Evolutionary conservation across 2,888 invertebrate species (phyloP).

Genomic region (Stenurella melanura): DNA sequence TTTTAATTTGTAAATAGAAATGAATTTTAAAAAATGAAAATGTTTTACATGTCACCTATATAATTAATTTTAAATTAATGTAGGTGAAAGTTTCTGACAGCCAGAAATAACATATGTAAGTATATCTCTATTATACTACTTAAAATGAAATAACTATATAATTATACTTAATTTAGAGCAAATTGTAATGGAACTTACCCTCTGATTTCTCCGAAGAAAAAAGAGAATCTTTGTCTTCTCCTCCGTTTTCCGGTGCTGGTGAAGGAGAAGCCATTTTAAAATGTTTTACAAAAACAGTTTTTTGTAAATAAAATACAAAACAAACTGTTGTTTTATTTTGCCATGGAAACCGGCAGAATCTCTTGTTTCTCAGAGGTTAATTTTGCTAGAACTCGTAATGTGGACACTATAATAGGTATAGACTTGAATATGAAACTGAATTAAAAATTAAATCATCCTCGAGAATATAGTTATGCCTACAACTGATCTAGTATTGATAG

Average conservation of each 20-base stretch:
- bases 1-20: slow-evolving; percentile 20
- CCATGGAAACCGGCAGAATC: slow-evolving; percentile 24
- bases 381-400: no score
- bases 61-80: no score
- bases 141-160: not conserved
- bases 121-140: not conserved
- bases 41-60: not conserved
- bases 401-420: no score
- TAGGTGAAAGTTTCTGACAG: not conserved
- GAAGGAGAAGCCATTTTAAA: slow-evolving; percentile 54
- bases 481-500: no score
- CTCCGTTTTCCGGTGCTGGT: slow-evolving; percentile 52
- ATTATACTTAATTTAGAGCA: slow-evolving; percentile 3
- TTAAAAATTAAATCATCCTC: no score
- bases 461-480: no score
- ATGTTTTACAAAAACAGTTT: slow-evolving; percentile 44
- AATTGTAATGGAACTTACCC: slow-evolving; percentile 57
- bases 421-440: no score
- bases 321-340: slow-evolving; percentile 44
- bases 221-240: slow-evolving; percentile 67
- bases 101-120: slow-evolving; percentile 14
- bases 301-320: slow-evolving; percentile 49
- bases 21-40: not conserved
- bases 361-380: not conserved
- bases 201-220: slow-evolving; percentile 66